Evolutionary conservation across 2,113 vertebrate species (phyloP).

Genomic region (Percopsis transmontana): DNA sequence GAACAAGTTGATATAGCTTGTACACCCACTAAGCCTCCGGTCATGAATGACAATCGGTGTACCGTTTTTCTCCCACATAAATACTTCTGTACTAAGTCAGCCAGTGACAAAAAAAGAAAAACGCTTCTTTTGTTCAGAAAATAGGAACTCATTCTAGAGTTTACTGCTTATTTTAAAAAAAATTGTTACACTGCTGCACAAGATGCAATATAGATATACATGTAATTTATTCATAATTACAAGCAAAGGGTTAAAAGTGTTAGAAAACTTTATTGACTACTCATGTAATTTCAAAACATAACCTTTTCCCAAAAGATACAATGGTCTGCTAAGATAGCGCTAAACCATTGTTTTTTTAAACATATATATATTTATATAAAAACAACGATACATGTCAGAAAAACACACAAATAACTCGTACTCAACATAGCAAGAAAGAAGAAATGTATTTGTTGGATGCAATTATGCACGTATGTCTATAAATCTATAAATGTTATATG

Average conservation of each 20-base stretch:
- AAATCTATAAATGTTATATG: constrained; percentile 5
- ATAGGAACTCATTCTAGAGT: background rate
- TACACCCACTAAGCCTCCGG: too few relatives aligned
- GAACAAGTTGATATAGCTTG: too few relatives aligned
- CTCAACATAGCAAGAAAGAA: constrained; percentile 15
- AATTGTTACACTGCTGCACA: too few relatives aligned
- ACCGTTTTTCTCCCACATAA: too few relatives aligned
- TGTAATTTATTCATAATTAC: background rate
- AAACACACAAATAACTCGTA: constrained; percentile 31
- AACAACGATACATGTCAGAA: constrained; percentile 17
- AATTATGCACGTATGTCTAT: constrained; percentile 14
- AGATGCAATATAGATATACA: background rate
- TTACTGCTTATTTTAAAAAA: too few relatives aligned
- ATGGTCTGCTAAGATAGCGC: constrained; percentile 5
- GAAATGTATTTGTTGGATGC: constrained; percentile 23
- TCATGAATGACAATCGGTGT: too few relatives aligned
- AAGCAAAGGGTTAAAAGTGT: constrained; percentile 33
- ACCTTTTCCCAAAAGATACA: constrained; percentile 38
- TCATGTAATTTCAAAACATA: constrained; percentile 29
- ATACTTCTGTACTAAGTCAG: too few relatives aligned
- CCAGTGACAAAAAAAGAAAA: background rate
- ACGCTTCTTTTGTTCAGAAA: background rate
- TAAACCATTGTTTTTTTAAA: constrained; percentile 7
- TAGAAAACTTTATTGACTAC: constrained; percentile 68
- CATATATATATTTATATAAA: background rate